Evolutionary conservation across 2,797 vertebrate genomes (phyloP).

Genomic region (Sebastes steindachneri): DNA sequence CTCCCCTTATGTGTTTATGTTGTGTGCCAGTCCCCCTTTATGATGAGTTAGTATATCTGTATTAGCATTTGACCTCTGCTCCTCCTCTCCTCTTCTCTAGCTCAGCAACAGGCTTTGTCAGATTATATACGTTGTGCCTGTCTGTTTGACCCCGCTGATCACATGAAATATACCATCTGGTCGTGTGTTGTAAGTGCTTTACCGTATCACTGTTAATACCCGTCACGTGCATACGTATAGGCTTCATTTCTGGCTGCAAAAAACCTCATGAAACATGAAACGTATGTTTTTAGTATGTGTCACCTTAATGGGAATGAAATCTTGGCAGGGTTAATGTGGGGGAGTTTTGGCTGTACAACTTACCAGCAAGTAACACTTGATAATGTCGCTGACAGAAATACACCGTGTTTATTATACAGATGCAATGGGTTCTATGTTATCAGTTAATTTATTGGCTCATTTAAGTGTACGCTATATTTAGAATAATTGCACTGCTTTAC

Average conservation of each 20-base stretch:
- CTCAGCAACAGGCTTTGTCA: not conserved
- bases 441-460: not conserved
- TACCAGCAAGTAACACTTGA: not conserved
- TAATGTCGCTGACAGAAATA: not conserved
- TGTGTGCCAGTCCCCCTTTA: not conserved
- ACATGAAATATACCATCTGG: not conserved
- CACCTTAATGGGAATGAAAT: not conserved
- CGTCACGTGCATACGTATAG: no score
- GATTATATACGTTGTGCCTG: not conserved
- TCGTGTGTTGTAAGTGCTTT: not conserved
- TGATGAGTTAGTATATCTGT: not conserved
- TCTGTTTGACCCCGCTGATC: not conserved
- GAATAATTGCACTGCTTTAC: no score
- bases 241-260: not conserved
- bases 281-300: not conserved
- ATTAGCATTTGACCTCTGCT: not conserved
- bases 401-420: not conserved
- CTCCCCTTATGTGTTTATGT: slow-evolving; percentile 5
- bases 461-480: no score
- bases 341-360: not conserved
- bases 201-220: not conserved
- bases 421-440: not conserved
- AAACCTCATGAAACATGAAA: not conserved
- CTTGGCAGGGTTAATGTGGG: not conserved
- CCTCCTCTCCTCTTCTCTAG: not conserved